Evolutionary conservation across 2,888 invertebrate species (phyloP), one percentile per base, ranked within the genome.

Genomic region (Trichacis sp.): DNA sequence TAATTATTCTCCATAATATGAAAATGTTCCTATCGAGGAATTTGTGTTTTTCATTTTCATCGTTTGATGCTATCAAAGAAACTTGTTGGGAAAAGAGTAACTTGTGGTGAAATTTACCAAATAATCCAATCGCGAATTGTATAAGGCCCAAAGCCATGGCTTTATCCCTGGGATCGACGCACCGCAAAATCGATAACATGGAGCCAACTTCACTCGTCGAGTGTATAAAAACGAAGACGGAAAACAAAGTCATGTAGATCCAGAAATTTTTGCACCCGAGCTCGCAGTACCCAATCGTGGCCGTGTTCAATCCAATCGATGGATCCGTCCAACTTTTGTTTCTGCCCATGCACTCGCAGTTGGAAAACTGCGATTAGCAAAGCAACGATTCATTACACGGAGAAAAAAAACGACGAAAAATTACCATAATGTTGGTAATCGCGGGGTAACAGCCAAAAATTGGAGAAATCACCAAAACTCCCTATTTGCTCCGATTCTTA

Each of bases 111-210:
- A 51, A 80, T 85, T 85, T 77, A 87, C 89, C 96, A 85, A 96
- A 95, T 72, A 96, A 88, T 59, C 96, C 96, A 70, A 96, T 95
- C 58, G 96, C 95, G 85, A 95, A 95, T 84, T 95, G 95, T 81
- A 96, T 95, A 79, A 96, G 90, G 20, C 96, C 96, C 85, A 96
- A 89, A 64, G 96, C 96, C 95, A 96, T 95, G 54, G 96, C 95
- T 85, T 96, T 96, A 82, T 96, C 96, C 87, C 91, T 89, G 33
- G 95, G 94, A 84, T 95, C 94, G 11, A 96, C 96, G 82, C 96
- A 96, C 52, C 96, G 90, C 84, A 96, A 90, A 64, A 95, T 95
- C 66, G 96, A 88, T 75, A 96, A 85, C 89, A 96, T 95, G 49
- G 94, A 93, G 60, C 96, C 96, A 48, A 96, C 96, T 84, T 96